Evolutionary conservation across 2,888 invertebrate genomes (phyloP).

Genomic region (Gibbula magus): DNA sequence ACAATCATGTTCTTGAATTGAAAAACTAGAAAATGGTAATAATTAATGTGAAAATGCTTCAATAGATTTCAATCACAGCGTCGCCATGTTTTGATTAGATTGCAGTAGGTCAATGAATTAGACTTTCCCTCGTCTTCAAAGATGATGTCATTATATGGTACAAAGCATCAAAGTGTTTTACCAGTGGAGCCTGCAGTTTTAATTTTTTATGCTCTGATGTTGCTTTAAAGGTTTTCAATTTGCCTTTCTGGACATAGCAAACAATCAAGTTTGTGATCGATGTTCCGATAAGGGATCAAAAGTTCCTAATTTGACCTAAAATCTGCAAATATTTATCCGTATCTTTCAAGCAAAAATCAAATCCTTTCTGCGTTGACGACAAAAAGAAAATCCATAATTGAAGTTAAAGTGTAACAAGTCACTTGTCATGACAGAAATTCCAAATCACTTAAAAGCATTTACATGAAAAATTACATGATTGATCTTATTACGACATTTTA

Average conservation of each 20-base stretch:
- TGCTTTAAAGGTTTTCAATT: background rate
- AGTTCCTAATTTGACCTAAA: no score
- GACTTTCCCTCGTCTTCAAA: slow-evolving; percentile 4
- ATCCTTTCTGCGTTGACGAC: no score
- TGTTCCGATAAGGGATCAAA: background rate
- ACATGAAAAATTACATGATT: no score
- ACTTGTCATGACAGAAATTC: no score
- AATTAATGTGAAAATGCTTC: background rate
- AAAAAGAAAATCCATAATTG: no score
- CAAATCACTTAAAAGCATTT: no score
- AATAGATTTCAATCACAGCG: background rate
- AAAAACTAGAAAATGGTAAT: background rate
- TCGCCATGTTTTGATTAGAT: background rate
- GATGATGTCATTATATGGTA: background rate
- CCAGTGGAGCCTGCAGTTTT: background rate
- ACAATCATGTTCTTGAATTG: no score
- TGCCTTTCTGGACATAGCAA: background rate
- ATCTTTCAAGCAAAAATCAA: no score
- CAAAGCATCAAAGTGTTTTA: background rate
- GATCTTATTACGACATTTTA: no score
- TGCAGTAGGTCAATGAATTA: background rate
- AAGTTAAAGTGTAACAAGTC: no score
- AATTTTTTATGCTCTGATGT: background rate
- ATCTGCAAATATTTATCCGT: no score
- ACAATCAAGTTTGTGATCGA: background rate